Evolutionary conservation across 2,113 vertebrate genomes (phyloP).

Genomic region (Acanthochromis polyacanthus): DNA sequence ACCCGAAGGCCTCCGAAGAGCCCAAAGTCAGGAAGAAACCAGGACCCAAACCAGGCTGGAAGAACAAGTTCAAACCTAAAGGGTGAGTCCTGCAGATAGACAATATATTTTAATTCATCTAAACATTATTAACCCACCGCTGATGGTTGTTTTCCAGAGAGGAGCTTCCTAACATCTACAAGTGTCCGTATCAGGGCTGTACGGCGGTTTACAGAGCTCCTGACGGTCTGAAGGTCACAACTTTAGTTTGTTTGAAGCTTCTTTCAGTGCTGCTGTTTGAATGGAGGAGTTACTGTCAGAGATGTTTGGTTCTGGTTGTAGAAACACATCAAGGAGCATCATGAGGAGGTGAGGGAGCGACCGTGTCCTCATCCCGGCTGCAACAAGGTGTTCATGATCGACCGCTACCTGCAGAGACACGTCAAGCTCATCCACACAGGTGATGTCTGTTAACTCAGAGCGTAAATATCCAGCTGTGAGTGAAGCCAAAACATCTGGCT

Average conservation of each 20-base stretch:
- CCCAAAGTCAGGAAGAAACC: conserved; percentile 93
- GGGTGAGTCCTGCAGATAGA: too few relatives aligned
- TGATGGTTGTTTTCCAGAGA: conserved; percentile 84
- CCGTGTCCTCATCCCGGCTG: conserved; percentile 97
- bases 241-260: background rate
- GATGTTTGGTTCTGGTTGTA: conserved; percentile 59
- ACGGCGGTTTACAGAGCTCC: conserved; percentile 94
- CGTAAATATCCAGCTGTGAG: too few relatives aligned
- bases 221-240: conserved; percentile 93
- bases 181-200: conserved; percentile 97
- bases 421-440: conserved; percentile 98
- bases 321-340: conserved; percentile 98
- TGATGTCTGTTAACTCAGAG: conserved; percentile 48
- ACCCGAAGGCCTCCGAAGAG: conserved; percentile 80
- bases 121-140: background rate
- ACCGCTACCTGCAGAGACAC: conserved; percentile 96
- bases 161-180: conserved; percentile 97
- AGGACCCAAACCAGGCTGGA: conserved; percentile 97
- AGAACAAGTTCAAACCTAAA: conserved; percentile 92
- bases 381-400: conserved; percentile 99
- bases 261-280: background rate
- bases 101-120: too few relatives aligned
- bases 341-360: conserved; percentile 93
- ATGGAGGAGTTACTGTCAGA: too few relatives aligned
- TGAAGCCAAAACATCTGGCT: too few relatives aligned